A percentile compares a stretch with the other conserved stretches of the same genome.
Conservation (phyloP, 92 coral and sea anemone species). For the Umimayanthus kanabou region DNA sequence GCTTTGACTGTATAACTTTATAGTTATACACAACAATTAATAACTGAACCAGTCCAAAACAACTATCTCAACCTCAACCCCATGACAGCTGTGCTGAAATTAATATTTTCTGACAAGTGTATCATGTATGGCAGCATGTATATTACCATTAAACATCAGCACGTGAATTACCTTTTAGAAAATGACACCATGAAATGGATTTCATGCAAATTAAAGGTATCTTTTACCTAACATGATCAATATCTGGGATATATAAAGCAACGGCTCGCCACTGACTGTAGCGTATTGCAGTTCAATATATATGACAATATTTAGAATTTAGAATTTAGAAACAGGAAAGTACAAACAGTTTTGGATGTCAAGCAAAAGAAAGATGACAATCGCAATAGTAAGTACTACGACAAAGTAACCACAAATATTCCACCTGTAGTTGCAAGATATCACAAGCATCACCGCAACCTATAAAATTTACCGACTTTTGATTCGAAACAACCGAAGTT, state of each 20-base stretch:
- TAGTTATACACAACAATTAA: too few species aligned
- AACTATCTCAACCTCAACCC: too few species aligned
- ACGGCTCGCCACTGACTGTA: not conserved
- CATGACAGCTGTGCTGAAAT: too few species aligned
- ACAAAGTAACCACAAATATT: not conserved
- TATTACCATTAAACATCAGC: not conserved
- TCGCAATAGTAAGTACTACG: not conserved
- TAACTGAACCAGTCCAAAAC: too few species aligned
- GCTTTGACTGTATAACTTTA: too few species aligned
- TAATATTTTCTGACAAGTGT: too few species aligned
- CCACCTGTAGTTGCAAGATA: not conserved
- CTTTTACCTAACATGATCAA: not conserved
- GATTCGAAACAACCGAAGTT: not conserved
- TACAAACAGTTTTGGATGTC: not conserved
- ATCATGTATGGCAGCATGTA: not conserved
- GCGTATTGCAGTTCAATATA: too few species aligned
- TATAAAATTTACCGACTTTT: not conserved
- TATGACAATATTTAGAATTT: not conserved
- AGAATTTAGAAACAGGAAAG: not conserved
- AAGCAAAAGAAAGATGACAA: not conserved
- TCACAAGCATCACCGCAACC: not conserved
- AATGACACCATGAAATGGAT: not conserved
- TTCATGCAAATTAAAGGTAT: not conserved
- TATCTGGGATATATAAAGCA: not conserved
- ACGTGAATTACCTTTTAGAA: not conserved